Percentiles rank a stretch among this genome's conserved stretches.
Evolutionary conservation across 1,140 invertebrate species (phyloP).

Genomic region (Andrena cerasifolii): DNA sequence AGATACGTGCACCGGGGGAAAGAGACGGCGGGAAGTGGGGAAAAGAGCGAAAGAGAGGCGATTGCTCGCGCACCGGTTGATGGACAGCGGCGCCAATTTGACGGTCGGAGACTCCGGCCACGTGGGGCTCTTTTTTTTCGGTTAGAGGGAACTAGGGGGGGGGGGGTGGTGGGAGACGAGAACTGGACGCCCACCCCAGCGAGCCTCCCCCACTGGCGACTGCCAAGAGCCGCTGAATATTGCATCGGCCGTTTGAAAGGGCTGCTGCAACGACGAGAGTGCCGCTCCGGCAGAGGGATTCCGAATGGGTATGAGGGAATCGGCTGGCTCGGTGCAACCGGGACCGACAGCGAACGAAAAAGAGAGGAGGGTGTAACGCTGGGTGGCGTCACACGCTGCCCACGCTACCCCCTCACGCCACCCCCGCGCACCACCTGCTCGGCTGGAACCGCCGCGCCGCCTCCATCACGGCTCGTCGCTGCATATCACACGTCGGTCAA

Average conservation of each 20-base stretch:
- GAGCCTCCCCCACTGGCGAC: constrained; percentile 53
- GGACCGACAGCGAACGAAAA: constrained; percentile 55
- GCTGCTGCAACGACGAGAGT: constrained; percentile 64
- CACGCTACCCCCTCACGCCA: constrained; percentile 24
- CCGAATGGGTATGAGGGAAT: constrained; percentile 45
- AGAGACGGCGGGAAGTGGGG: constrained; percentile 43
- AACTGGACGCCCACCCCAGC: constrained; percentile 5
- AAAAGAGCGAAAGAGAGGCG: constrained; percentile 57
- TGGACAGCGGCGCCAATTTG: constrained; percentile 83
- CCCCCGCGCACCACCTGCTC: constrained; percentile 49
- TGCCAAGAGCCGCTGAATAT: constrained; percentile 79
- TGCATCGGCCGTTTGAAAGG: constrained; percentile 80
- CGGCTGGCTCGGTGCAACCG: constrained; percentile 14
- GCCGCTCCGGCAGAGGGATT: constrained; percentile 39
- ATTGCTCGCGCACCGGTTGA: constrained; percentile 76
- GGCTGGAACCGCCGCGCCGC: constrained; percentile 55
- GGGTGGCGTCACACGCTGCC: constrained; percentile 63
- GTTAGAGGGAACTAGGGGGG: constrained; percentile 11
- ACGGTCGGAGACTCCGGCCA: constrained; percentile 77
- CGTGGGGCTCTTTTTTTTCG: constrained; percentile 69
- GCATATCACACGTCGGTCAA: constrained; percentile 78
- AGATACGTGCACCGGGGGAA: constrained; percentile 47
- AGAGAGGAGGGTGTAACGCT: constrained; percentile 66
- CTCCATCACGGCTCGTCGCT: constrained; percentile 67
- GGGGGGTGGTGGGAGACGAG: background rate